phyloP scores from a whole-genome alignment of 1,140 invertebrate genomes.

The Grapholita molesta region DNA sequence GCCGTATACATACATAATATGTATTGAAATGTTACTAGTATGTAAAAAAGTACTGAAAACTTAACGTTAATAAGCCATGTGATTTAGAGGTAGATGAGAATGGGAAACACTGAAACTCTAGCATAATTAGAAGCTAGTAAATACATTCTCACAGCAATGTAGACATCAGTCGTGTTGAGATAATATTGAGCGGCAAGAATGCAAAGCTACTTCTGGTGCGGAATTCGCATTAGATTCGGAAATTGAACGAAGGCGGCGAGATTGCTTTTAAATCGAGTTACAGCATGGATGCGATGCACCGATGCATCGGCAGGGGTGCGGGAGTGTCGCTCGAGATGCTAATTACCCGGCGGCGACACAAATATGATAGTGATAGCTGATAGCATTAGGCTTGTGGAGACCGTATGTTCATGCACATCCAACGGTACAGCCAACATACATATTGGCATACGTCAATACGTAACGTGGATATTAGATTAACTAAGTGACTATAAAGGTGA shows the following conservation, averaged over 20 bases:
- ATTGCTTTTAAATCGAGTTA: conserved; percentile 67
- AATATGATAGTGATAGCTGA: neutral
- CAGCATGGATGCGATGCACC: conserved; percentile 41
- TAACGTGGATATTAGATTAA: too few relatives aligned
- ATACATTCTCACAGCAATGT: neutral
- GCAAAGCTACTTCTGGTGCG: neutral
- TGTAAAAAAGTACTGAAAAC: too few relatives aligned
- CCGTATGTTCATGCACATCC: too few relatives aligned
- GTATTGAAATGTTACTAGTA: too few relatives aligned
- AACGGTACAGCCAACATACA: too few relatives aligned
- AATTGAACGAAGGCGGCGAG: conserved; percentile 53
- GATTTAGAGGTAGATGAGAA: too few relatives aligned
- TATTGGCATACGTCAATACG: too few relatives aligned
- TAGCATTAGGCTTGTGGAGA: too few relatives aligned
- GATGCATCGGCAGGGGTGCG: conserved; percentile 17
- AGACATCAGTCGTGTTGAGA: neutral
- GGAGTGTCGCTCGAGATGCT: neutral
- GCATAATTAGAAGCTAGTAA: neutral
- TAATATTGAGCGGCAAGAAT: neutral
- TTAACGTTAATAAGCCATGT: too few relatives aligned
- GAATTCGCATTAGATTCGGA: conserved; percentile 42
- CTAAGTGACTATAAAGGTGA: too few relatives aligned
- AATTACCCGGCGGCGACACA: neutral
- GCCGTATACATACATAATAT: too few relatives aligned
- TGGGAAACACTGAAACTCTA: too few relatives aligned